Conservation (phyloP, 2,113 vertebrate genomes). For the Connochaetes taurinus region DNA sequence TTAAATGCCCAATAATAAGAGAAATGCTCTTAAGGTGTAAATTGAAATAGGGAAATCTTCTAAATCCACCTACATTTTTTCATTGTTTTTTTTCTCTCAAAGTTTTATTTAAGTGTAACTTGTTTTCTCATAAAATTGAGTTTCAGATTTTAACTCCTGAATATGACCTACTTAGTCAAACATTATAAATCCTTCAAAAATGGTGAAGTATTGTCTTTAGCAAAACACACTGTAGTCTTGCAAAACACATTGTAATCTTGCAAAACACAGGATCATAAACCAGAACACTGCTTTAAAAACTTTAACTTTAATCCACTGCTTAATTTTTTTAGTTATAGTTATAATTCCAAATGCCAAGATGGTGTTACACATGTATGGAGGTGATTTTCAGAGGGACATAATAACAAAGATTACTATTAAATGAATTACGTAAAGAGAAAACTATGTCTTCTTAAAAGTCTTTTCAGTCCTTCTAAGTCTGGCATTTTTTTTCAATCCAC, state of each 20-base stretch:
- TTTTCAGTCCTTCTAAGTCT: background rate
- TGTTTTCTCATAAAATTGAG: slow-evolving; percentile 12
- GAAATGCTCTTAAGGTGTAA: background rate
- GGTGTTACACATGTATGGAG: background rate
- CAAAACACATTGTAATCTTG: background rate
- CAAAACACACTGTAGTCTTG: background rate
- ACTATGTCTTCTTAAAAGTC: background rate
- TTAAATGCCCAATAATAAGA: background rate
- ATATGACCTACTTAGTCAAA: background rate
- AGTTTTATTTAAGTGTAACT: slow-evolving; percentile 14
- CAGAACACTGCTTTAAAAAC: background rate
- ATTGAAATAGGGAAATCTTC: background rate
- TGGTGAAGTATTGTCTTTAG: background rate
- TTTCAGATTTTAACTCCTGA: slow-evolving; percentile 23
- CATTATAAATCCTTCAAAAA: slow-evolving; percentile 35
- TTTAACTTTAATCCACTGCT: background rate
- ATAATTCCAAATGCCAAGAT: background rate
- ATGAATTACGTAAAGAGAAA: background rate
- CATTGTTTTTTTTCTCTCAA: slow-evolving; percentile 17
- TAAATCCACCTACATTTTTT: background rate
- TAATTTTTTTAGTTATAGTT: background rate
- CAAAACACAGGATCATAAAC: background rate
- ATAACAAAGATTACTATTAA: background rate
- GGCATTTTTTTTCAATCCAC: background rate
- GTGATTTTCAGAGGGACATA: background rate